Evolutionary conservation across 2,113 vertebrate genomes (phyloP).

Genomic region (Mesitornis unicolor): DNA sequence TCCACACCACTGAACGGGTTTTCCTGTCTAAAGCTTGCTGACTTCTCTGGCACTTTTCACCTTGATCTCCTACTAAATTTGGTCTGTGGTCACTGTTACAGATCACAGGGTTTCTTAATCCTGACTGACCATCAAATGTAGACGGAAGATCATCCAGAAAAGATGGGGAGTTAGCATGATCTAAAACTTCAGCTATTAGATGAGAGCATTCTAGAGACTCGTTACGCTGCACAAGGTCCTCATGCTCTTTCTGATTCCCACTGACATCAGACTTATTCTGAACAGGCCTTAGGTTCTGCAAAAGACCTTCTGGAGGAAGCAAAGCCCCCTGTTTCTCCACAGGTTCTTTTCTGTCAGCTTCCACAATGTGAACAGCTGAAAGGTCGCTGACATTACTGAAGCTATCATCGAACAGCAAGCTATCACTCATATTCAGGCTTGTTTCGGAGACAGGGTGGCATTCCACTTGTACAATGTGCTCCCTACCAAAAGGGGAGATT

Average conservation of each 20-base stretch:
- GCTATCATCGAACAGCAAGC: constrained; percentile 92
- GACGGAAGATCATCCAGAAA: background rate
- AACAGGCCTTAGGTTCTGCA: background rate
- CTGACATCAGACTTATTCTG: background rate
- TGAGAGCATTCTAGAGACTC: constrained; percentile 82
- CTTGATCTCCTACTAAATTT: background rate
- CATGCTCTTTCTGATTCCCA: background rate
- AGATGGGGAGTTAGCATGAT: background rate
- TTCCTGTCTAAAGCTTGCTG: background rate
- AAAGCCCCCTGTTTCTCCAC: background rate
- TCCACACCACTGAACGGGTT: constrained; percentile 6
- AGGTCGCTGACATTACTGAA: constrained; percentile 73
- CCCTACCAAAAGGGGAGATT: background rate
- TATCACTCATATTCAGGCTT: constrained; percentile 85
- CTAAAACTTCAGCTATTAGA: constrained; percentile 76
- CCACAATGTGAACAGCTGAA: constrained; percentile 53
- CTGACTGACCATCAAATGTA: background rate
- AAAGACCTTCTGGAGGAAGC: constrained; percentile 15
- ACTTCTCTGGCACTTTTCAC: constrained; percentile 10
- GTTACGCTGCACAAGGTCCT: background rate
- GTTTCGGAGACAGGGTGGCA: constrained; percentile 55
- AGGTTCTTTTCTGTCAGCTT: constrained; percentile 30
- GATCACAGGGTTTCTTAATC: background rate
- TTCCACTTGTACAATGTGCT: constrained; percentile 7
- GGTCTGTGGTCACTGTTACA: background rate